Base-by-base conservation (phyloP, 2,797 vertebrate species). In the Sebastes hubbsi region DNA sequence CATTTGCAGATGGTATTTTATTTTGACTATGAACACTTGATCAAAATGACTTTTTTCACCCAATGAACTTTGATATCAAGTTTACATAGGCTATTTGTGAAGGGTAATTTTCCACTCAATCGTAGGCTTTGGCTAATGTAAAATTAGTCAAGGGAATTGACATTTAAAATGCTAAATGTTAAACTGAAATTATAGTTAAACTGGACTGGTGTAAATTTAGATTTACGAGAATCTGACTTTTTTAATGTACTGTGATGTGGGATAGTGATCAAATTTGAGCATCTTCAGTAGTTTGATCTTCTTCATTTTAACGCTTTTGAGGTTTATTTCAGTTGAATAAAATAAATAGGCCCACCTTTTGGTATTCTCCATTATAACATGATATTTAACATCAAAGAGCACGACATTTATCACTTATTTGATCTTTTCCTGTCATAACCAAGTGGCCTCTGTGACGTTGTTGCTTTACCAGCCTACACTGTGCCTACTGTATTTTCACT, bases 301-400 rank as follows among this genome's bases (percentile, higher is more conserved):
- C 7, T 38, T 3, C 4, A 0, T 22, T 34, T 63, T 69, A 14
- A 20, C 36, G 2, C 9, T 46, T 64, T 25, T 20, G 18, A 58
- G 5, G 10, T 63, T 66, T 9, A 22, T 67, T 56, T 69, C 4
- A 36, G 13, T 63, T 52, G 1, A 74, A 11, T n/a, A 52, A 64
- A 65, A 32, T 8, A 16, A 63, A 24, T 6, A 5, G 10, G 18
- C 12, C 46, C 42, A 69, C 18, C 25, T 32, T 67, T 34, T 75
- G 27, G 7, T 65, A 20, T 55, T 78, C 13, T 61, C 8, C 3
- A 2, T 78, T 4, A 16, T 27, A 77, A 46, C n/a, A 7, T 68
- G 55, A 67, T 61, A 65, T 78, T 84, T 72, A 60, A 63, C 60
- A 66, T 69, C 7, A 81, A 63, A 76, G 4, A 65, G 16, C 8